Percentiles rank a stretch among this genome's conserved stretches.
Evolutionary conservation across 2,113 vertebrate genomes (phyloP).

Genomic region (Tetraodon nigroviridis): DNA sequence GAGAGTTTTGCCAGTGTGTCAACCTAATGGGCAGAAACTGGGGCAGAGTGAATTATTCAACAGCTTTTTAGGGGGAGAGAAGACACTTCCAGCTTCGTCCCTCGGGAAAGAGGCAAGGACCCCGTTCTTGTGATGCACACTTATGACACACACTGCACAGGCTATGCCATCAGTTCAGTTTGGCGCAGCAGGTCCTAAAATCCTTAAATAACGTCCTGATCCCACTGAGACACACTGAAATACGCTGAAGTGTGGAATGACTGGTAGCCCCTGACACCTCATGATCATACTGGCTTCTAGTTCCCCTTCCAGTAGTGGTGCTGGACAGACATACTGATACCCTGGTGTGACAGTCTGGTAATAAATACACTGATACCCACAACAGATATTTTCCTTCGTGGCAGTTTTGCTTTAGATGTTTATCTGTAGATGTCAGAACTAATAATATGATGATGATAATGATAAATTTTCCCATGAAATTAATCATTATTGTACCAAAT

Average conservation of each 20-base stretch:
- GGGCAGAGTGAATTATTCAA: constrained; percentile 72
- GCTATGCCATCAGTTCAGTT: constrained; percentile 28
- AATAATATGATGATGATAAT: too few species aligned
- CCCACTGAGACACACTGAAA: constrained; percentile 12
- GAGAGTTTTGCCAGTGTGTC: constrained; percentile 67
- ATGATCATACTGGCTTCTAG: too few species aligned
- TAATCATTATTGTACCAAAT: too few species aligned
- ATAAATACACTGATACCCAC: too few species aligned
- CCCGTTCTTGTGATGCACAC: constrained; percentile 41
- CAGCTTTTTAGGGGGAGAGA: constrained; percentile 65
- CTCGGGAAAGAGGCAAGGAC: constrained; percentile 52
- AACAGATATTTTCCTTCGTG: too few species aligned
- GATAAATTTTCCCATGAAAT: too few species aligned
- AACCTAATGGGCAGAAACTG: constrained; percentile 73
- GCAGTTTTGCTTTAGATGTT: too few species aligned
- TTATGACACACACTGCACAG: constrained; percentile 7
- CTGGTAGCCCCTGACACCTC: too few species aligned
- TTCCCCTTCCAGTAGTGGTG: too few species aligned
- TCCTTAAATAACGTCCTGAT: constrained; percentile 30
- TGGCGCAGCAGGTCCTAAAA: constrained; percentile 29
- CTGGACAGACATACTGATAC: too few species aligned
- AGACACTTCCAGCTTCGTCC: constrained; percentile 64
- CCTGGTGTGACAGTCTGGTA: too few species aligned
- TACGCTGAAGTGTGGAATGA: constrained; percentile 1
- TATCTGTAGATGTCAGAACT: too few species aligned